A percentile compares a stretch with the other conserved stretches of the same genome.
Evolutionary conservation across 2,888 invertebrate species (phyloP).

Genomic region (Mythimna albipuncta): DNA sequence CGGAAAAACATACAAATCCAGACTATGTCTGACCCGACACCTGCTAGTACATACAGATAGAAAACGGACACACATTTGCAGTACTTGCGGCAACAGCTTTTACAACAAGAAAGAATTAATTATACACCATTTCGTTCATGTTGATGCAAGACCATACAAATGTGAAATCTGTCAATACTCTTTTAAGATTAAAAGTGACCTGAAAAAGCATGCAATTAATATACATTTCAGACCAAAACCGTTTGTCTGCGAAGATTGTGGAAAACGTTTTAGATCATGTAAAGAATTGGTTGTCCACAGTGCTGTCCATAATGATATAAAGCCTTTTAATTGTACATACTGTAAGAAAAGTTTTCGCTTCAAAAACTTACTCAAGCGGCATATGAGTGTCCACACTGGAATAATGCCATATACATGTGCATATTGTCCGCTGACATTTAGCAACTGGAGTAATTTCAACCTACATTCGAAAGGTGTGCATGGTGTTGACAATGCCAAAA

Average conservation of each 20-base stretch:
- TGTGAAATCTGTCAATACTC: constrained; percentile 79
- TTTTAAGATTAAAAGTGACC: constrained; percentile 21
- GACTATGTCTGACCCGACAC: constrained; percentile 15
- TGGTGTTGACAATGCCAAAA: constrained; percentile 86
- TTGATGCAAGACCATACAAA: constrained; percentile 68
- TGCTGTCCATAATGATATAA: constrained; percentile 94
- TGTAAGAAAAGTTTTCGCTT: constrained; percentile 94
- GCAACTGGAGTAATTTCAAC: constrained; percentile 96
- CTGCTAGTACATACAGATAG: constrained; percentile 85
- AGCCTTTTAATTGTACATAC: constrained; percentile 94
- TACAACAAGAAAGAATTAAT: constrained; percentile 78
- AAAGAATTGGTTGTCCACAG: constrained; percentile 94
- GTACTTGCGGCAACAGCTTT: constrained; percentile 84
- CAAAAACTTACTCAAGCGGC: constrained; percentile 93
- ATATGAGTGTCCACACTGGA: constrained; percentile 93
- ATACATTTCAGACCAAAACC: constrained; percentile 85
- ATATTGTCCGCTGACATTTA: constrained; percentile 89
- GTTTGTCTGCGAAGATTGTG: constrained; percentile 85
- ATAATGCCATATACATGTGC: constrained; percentile 94
- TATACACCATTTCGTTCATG: constrained; percentile 27
- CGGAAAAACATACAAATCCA: constrained; percentile 85
- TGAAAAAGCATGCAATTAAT: constrained; percentile 78
- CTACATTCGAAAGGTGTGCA: constrained; percentile 95
- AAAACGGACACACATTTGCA: constrained; percentile 83
- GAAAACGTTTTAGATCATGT: constrained; percentile 90